These are phyloP conservation scores for Cheilosia urbana DNA, from an alignment of 2,888 invertebrate species.

Conservation along the genomic window DNA sequence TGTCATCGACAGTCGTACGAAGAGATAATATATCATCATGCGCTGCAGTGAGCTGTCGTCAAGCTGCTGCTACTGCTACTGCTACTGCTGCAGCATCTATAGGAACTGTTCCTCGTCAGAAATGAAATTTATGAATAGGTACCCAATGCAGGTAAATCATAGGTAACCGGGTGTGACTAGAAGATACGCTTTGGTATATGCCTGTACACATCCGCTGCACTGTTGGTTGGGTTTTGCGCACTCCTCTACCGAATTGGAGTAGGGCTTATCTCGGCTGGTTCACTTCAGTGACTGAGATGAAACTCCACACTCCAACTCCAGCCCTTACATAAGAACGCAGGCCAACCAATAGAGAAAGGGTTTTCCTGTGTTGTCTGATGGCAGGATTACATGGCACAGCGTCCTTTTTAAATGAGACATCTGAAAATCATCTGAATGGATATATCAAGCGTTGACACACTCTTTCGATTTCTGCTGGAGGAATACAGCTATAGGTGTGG, in stretches of 20 bases:
- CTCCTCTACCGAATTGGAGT: slow-evolving; percentile 47
- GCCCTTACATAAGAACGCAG: slow-evolving; percentile 35
- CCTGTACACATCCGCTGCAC: slow-evolving; percentile 44
- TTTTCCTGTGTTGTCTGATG: slow-evolving; percentile 71
- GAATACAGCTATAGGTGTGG: slow-evolving; percentile 32
- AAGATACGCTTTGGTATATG: slow-evolving; percentile 52
- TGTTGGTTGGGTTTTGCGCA: slow-evolving; percentile 25
- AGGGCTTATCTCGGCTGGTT: slow-evolving; percentile 65
- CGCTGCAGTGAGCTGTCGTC: slow-evolving; percentile 66
- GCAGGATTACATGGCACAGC: slow-evolving; percentile 44
- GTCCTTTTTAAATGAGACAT: slow-evolving; percentile 70
- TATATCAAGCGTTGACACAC: slow-evolving; percentile 42
- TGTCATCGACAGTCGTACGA: slow-evolving; percentile 71
- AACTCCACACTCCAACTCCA: slow-evolving; percentile 29
- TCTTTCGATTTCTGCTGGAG: slow-evolving; percentile 42
- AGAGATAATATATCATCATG: slow-evolving; percentile 69
- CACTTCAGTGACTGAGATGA: slow-evolving; percentile 56
- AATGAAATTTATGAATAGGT: slow-evolving; percentile 66
- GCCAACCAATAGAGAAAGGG: slow-evolving; percentile 57
- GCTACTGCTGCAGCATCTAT: slow-evolving; percentile 40
- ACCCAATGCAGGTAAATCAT: slow-evolving; percentile 69
- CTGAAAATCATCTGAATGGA: slow-evolving; percentile 58
- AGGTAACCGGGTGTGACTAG: slow-evolving; percentile 72
- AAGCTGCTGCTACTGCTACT: slow-evolving; percentile 55
- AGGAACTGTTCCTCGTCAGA: slow-evolving; percentile 36